Evolutionary conservation across 2,113 vertebrate species (phyloP), one percentile per base, ranked within the genome.

Genomic region (Stictonetta naevosa): DNA sequence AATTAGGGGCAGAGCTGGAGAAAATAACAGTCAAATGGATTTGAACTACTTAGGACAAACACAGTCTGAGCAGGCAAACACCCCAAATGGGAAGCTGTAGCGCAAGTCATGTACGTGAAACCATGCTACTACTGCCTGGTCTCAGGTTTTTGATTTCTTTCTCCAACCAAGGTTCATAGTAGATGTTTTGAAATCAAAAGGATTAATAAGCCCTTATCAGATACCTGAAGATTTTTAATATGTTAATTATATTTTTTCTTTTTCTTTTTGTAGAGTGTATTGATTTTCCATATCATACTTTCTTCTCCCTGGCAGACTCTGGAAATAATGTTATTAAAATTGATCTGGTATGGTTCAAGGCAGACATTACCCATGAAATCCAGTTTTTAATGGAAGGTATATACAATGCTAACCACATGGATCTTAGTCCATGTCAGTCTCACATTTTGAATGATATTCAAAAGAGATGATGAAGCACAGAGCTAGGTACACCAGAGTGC

Each of bases 251-350:
- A 58, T 85, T 21, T 81, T 78, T 90, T 90, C 2, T 88, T 91
- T 44, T 81, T 92, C 22, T 77, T 90, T 86, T 85, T 92, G 44
- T 76, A 60, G 34, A 15, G 3, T 81, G 71, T 69, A 95, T 94
- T 90, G 85, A 92, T 95, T 86, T 95, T 77, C 8, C 62, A 16
- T 71, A 34, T 34, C 67, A 0, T 0, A 59, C 76, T 91, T 83
- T 90, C 73, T 90, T 75, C 67, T 89, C 46, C 22, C 68, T 83
- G 28, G n/a, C 42, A 94, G 80, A 89, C 64, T 20, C 40, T 83
- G 87, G 71, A 93, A 95, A 86, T 91, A 94, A 94, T 46, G 33
- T 62, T 82, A 88, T 95, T 97, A 96, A 93, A 93, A 95, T 84
- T 93, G 91, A 93, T 93, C 64, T 90, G 28, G n/a, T 83, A 26